Evolutionary conservation across 2,797 vertebrate species (phyloP), one percentile per base, ranked within the genome.

Genomic region (Rhadinocentrus ornatus): DNA sequence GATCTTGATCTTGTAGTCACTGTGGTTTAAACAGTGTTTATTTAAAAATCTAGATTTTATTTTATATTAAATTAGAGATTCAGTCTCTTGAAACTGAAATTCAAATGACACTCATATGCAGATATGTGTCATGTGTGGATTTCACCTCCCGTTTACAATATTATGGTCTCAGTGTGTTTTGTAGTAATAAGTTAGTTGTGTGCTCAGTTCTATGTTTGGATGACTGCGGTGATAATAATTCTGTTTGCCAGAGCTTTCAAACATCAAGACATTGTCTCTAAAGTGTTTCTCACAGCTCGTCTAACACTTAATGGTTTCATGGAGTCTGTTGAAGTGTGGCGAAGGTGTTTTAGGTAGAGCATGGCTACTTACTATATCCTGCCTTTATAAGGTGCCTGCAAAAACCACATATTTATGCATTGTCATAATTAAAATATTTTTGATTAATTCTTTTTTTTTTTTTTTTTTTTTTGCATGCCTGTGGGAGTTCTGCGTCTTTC

Each of bases 31-130:
- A 41, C 3, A 0, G 26, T 54, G 26, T 27, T 22, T 48, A 22
- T 16, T 46, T 27, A 16, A 27, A 0, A 10, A 44, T 55, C 63
- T 55, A 35, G 13, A 53, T 27, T 52, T 20, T 32, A 20, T 71
- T 57, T 67, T 26, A 12, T 37, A n/a, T 37, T 12, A 37, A 10
- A 54, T 39, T 16, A 24, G n/a, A 46, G 44, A 18, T 58, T 73
- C 39, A 56, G 34, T 61, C 32, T 75, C 73, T 44, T 77, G 65
- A 77, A 74, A 71, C 66, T 35, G 67, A 85, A 77, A 82, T 71
- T 71, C 52, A 81, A 70, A 50, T 61, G 46, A 59, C 64, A 71
- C 56, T 31, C 50, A 37, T 24, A 35, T 55, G 41, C 56, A 62
- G 64, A 72, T 74, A 57, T 69, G 39, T 60, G 61, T 70, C 46